Evolutionary conservation across 1,140 invertebrate species (phyloP).

Genomic region (Cepaea nemoralis): DNA sequence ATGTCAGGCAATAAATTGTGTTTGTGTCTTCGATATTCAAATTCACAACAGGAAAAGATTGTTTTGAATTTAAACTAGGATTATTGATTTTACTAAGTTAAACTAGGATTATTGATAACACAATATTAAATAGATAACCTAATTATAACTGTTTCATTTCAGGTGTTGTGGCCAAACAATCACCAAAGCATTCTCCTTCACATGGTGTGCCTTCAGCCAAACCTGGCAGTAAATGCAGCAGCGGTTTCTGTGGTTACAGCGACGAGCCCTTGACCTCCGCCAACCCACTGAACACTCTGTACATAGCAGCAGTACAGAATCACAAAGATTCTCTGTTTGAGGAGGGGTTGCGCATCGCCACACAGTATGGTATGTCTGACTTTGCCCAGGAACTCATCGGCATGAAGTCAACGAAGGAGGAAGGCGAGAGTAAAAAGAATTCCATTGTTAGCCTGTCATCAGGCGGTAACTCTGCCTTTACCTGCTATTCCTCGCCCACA

Average conservation of each 20-base stretch:
- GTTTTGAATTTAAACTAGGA: no score
- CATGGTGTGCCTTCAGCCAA: neutral
- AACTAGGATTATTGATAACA: no score
- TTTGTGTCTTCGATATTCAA: no score
- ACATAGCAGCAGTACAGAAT: constrained; percentile 42
- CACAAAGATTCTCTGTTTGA: constrained; percentile 67
- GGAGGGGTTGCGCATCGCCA: constrained; percentile 68
- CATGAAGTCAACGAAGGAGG: constrained; percentile 47
- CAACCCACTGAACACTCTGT: constrained; percentile 40
- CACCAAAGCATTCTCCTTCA: neutral
- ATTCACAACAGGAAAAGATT: no score
- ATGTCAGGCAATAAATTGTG: no score
- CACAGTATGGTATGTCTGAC: constrained; percentile 69
- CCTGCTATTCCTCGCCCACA: neutral
- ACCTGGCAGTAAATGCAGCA: neutral
- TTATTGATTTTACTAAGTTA: no score
- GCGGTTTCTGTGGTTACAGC: neutral
- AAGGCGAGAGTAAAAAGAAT: neutral
- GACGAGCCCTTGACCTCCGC: neutral
- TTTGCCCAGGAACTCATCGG: constrained; percentile 66
- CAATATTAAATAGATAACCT: no score
- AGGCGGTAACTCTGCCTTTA: neutral
- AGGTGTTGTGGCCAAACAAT: neutral
- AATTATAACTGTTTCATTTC: neutral
- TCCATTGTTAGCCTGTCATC: neutral